A percentile compares a stretch with the other conserved stretches of the same genome.
Conservation (phyloP, 2,888 invertebrate genomes). For the Leucania comma region DNA sequence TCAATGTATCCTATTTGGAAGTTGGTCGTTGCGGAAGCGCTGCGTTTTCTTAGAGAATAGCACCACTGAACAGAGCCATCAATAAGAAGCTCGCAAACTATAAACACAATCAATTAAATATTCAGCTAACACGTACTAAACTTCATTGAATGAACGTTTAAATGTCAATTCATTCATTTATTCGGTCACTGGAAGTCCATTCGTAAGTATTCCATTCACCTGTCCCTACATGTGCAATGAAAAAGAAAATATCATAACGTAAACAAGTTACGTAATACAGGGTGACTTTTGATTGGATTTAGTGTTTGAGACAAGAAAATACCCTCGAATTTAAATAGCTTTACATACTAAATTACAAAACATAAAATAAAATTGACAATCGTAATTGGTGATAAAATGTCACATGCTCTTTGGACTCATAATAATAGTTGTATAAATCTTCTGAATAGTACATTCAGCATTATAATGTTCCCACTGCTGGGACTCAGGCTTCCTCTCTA, state of each 20-base stretch:
- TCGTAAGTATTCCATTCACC: conserved; percentile 19
- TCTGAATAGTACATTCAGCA: too few relatives aligned
- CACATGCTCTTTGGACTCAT: not conserved
- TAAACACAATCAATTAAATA: conserved; percentile 18
- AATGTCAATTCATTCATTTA: conserved; percentile 12
- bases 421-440: not conserved
- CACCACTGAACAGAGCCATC: not conserved
- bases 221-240: conserved; percentile 2
- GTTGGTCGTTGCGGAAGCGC: too few relatives aligned
- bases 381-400: too few relatives aligned
- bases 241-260: conserved; percentile 25
- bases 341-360: too few relatives aligned
- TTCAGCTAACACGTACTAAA: conserved; percentile 11
- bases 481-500: too few relatives aligned
- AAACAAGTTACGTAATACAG: not conserved
- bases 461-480: too few relatives aligned
- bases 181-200: conserved; percentile 17
- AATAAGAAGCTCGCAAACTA: not conserved
- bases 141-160: not conserved
- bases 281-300: too few relatives aligned
- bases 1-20: too few relatives aligned
- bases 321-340: not conserved
- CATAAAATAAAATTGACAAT: too few relatives aligned
- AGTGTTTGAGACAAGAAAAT: not conserved
- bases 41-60: too few relatives aligned